phyloP scores from a whole-genome alignment of 2,797 vertebrate species.

The Glyptemys insculpta region DNA sequence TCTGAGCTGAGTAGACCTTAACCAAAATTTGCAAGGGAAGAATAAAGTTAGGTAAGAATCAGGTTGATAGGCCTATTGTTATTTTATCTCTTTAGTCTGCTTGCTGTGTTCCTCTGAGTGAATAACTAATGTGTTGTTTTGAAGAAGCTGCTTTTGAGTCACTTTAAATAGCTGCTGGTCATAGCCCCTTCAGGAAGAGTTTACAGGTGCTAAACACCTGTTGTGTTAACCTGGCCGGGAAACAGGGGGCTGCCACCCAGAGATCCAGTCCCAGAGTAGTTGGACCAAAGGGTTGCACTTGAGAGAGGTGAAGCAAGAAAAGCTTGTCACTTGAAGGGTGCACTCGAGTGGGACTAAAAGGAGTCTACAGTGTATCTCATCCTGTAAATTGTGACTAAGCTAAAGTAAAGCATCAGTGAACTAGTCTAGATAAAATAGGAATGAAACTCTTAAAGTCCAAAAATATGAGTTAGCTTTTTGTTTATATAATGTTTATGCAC shows the following conservation, averaged over 20 bases:
- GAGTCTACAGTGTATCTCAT: not conserved
- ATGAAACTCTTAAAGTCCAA: not conserved
- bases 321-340: not conserved
- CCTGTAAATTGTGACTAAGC: not conserved
- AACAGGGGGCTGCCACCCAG: not conserved
- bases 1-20: rapidly evolving
- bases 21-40: not conserved
- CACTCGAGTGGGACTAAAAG: not conserved
- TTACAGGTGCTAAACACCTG: not conserved
- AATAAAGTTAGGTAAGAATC: not conserved
- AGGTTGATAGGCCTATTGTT: not conserved
- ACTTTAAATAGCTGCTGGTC: slow-evolving; percentile 5
- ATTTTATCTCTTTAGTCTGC: not conserved
- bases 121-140: slow-evolving; percentile 36
- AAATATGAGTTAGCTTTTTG: not conserved
- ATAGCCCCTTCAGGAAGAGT: not conserved
- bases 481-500: not conserved
- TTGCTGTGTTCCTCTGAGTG: not conserved
- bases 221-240: not conserved
- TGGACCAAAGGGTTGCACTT: not conserved
- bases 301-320: not conserved
- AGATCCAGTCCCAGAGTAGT: not conserved
- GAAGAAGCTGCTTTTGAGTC: not conserved
- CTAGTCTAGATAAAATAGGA: not conserved
- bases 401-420: not conserved